Base-by-base conservation (phyloP, 2,888 invertebrate species). In the Plagodis pulveraria region DNA sequence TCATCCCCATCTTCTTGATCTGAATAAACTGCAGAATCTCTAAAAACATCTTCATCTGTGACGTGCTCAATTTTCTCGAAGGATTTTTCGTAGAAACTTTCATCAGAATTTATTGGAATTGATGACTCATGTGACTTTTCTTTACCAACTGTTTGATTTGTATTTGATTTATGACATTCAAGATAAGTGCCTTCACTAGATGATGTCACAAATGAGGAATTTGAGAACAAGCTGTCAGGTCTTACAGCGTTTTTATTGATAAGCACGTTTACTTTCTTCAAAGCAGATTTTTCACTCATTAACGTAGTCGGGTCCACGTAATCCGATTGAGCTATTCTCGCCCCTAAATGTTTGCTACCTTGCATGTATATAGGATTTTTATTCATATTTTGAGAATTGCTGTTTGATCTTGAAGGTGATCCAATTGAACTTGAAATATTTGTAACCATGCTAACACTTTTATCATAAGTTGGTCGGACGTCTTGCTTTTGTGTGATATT, bases 311-410 rank as follows among this genome's bases (percentile, higher is more conserved):
- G 97, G 80, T 97, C 97, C 0, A 96, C 96, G 73, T 98, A 98
- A 78, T 98, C 97, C 0, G 96, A 95, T 70, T 96, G 95, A 0
- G 98, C 98, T 79, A 98, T 97, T 66, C 98, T 95, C 43, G 97
- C 98, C 0, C 98, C 98, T 68, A 97, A 94, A 61, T 95, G 94
- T 67, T 96, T 96, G 69, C 97, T 97, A 9, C 97, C 96, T 84
- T 96, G 96, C 77, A 96, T 96, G 76, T 96, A 96, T 61, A 95
- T 90, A 11, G 94, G 93, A 33, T 93, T 74, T 76, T 93, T 93
- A 56, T 91, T 90, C 32, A 90, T 67, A 62, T 81, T 91, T 69
- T 91, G 80, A 10, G 87, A 90, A 75, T 81, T 89, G 63, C 86
- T 86, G 56, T 78, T 87, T 2, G 87, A 87, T 79, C 86, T 92